Evolutionary conservation across 2,888 invertebrate species (phyloP).

Genomic region (Acrobasis repandana): DNA sequence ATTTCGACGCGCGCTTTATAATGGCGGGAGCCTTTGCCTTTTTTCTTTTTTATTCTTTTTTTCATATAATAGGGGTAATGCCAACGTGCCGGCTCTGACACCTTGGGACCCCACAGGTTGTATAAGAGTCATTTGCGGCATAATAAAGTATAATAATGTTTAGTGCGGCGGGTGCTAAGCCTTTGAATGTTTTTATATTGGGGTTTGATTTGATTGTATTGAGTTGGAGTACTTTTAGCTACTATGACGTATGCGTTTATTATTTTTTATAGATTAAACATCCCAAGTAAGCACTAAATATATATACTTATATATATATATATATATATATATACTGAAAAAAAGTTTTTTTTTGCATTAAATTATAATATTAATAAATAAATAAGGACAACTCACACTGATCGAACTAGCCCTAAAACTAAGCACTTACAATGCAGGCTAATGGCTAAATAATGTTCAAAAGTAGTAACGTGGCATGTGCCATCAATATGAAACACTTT

Average conservation of each 20-base stretch:
- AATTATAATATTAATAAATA: too few species aligned
- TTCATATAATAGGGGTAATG: constrained; percentile 75
- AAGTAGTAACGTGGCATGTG: too few species aligned
- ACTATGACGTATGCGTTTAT: constrained; percentile 3
- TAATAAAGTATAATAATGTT: constrained; percentile 74
- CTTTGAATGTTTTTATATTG: constrained; percentile 39
- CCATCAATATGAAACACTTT: too few species aligned
- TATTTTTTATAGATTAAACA: not conserved
- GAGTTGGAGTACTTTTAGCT: not conserved
- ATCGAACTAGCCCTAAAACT: too few species aligned
- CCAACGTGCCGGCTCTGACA: constrained; percentile 77
- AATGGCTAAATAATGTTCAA: too few species aligned
- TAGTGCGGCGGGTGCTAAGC: constrained; percentile 48
- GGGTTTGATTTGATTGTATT: constrained; percentile 26
- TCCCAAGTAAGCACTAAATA: not conserved
- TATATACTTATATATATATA: not conserved
- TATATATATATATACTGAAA: too few species aligned
- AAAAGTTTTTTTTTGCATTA: too few species aligned
- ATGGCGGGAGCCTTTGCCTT: constrained; percentile 67
- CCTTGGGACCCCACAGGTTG: constrained; percentile 77
- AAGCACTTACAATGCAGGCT: too few species aligned
- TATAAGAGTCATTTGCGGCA: constrained; percentile 70
- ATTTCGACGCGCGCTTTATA: constrained; percentile 48
- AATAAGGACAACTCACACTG: too few species aligned
- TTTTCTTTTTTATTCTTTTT: constrained; percentile 52